A percentile compares a stretch with the other conserved stretches of the same genome.
phyloP scores from a whole-genome alignment of 2,113 vertebrate species.

The Laticauda colubrina region DNA sequence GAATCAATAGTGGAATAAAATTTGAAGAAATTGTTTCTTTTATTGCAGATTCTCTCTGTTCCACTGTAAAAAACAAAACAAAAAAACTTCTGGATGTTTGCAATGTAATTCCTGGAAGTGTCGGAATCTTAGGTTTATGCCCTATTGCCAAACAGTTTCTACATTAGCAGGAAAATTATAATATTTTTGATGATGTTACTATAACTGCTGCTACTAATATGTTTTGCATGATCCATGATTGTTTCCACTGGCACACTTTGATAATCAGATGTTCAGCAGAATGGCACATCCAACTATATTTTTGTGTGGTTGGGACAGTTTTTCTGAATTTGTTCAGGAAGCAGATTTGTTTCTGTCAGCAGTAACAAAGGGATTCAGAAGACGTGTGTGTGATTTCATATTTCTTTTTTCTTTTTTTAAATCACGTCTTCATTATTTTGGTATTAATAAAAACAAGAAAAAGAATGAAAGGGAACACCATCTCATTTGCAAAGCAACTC shows the following conservation, averaged over 20 bases:
- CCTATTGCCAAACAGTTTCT: not conserved
- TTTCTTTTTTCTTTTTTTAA: not conserved
- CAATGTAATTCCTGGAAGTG: slow-evolving; percentile 9
- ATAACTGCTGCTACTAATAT: not conserved
- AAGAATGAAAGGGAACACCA: not conserved
- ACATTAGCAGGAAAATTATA: not conserved
- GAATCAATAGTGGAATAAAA: slow-evolving; percentile 45
- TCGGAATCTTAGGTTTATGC: not conserved
- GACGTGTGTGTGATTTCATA: not conserved
- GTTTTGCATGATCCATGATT: not conserved
- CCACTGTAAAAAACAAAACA: not conserved
- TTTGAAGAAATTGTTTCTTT: slow-evolving; percentile 37
- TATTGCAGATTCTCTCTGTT: not conserved
- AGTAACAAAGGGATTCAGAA: not conserved
- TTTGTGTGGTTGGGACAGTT: not conserved
- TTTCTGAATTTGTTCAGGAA: not conserved
- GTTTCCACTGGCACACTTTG: not conserved
- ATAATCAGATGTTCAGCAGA: not conserved
- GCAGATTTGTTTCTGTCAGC: not conserved
- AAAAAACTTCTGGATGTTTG: not conserved
- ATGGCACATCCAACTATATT: not conserved
- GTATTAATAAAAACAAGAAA: not conserved
- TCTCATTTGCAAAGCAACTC: not conserved
- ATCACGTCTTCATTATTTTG: not conserved
- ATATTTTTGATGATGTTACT: not conserved